Evolutionary conservation across 2,113 vertebrate species (phyloP), one percentile per base, ranked within the genome.

Genomic region (Nymphicus hollandicus): DNA sequence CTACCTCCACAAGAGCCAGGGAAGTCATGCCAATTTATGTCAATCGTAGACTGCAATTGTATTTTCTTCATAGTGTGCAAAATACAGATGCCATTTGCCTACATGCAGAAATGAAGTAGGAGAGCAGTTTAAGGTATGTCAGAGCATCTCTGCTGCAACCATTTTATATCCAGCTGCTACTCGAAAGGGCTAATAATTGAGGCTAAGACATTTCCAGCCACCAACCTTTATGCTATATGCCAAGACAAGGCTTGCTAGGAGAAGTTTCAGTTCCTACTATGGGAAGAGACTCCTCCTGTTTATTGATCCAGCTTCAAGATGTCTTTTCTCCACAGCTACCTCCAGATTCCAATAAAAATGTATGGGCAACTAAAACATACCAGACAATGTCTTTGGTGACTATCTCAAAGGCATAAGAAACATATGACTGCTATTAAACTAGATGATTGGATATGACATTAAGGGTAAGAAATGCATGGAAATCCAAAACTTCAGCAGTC

Each of bases 1-100:
- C 12, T 28, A 44, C 10, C 27, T 35, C 31, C 39, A 27, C 0
- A 0, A 41, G 9, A 79, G 25, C 46, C 37, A 46, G 56, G n/a
- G 17, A 23, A 64, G 7, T 17, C 1, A 1, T 41, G 17, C 5
- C 19, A 29, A 8, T 50, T 64, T 47, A 22, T 41, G 33, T 12
- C 3, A 2, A 24, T 17, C 5, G 10, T 23, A 50, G 12, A 23
- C 1, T 44, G 19, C 15, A 56, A 33, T 23, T 13, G 0, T 41
- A 27, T 44, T 81, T 53, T 22, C 63, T 87, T 84, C 41, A 18
- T 1, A n/a, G 10, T 17, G 19, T 82, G n/a, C 5, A 61, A 84
- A 83, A 58, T 24, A 13, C 15, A 68, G 24, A 39, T 41, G 33
- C 6, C 22, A 33, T 53, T 87, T 76, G 64, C 11, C 33, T 37